Base-by-base conservation (phyloP, 2,888 invertebrate genomes). In the Andrena fulva region DNA sequence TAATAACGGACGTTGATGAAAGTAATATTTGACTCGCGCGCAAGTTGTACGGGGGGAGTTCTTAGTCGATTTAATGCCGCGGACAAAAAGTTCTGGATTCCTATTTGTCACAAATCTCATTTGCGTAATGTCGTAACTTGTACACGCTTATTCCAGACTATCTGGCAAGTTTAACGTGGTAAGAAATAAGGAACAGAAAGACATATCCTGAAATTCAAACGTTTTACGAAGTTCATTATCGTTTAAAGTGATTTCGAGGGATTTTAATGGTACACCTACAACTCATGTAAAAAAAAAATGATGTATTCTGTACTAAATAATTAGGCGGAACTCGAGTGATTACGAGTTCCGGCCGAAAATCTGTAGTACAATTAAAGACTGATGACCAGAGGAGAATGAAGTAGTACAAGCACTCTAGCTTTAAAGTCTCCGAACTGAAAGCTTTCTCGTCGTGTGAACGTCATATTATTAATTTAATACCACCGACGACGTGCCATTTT, bases 291-390 rank as follows among this genome's bases (percentile, higher is more conserved):
- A 72, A 74, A 64, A 56, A 70, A 63, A 62, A 31, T 76, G n/a
- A 80, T 69, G 42, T 82, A 79, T 82, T 71, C 67, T 54, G 48
- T 73, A 73, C 24, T 48, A 79, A 80, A 63, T 35, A 67, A 80
- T 64, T 82, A 84, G 70, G 27, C 60, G 31, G 72, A 54, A 80
- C 56, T 84, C 70, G 2, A 60, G 20, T 2, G 54, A 80, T 68
- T 52, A 75, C 66, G 70, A 80, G 75, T 80, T 69, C 69, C 66
- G 31, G 70, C 24, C 63, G 31, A 78, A 84, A 80, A 87, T 78
- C 80, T 79, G 80, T 85, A 87, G 82, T 81, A 87, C 87, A 87
- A 87, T 86, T 85, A 66, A 89, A 89, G 87, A 89, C 89, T 89
- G 89, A 89, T 66, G 69, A 85, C 80, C 59, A 80, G 76, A 80